Evolutionary conservation across 2,888 invertebrate species (phyloP).

Genomic region (Cheilosia scutellata): DNA sequence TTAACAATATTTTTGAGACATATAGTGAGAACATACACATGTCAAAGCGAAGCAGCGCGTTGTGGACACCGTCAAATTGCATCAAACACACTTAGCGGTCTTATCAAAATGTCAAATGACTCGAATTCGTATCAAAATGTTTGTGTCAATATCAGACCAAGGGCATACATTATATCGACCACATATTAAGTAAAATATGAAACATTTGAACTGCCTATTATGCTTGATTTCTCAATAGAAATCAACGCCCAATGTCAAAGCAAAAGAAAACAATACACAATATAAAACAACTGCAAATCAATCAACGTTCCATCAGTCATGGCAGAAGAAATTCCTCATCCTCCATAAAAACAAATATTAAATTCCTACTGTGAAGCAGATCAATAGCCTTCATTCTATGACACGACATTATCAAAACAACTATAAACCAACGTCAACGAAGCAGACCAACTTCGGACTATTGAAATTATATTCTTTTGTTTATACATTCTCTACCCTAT

Average conservation of each 20-base stretch:
- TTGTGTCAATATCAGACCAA: too few species aligned
- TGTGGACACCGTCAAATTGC: too few species aligned
- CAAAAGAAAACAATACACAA: slow-evolving; percentile 1
- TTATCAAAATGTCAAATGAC: too few species aligned
- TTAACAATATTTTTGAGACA: too few species aligned
- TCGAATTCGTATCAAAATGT: too few species aligned
- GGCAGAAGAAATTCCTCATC: not conserved
- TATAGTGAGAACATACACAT: too few species aligned
- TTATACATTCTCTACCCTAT: not conserved
- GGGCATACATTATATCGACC: too few species aligned
- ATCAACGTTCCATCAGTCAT: slow-evolving; percentile 29
- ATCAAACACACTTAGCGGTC: too few species aligned
- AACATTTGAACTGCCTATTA: not conserved
- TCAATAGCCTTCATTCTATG: slow-evolving; percentile 52
- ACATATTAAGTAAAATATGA: not conserved
- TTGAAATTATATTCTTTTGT: slow-evolving; percentile 28
- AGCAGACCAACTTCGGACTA: slow-evolving; percentile 9
- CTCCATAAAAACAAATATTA: slow-evolving; percentile 10
- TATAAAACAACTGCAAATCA: slow-evolving; percentile 37
- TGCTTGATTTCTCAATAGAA: not conserved
- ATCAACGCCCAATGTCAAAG: slow-evolving; percentile 21
- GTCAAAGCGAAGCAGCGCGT: too few species aligned
- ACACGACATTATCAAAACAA: slow-evolving; percentile 40
- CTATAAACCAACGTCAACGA: slow-evolving; percentile 16
- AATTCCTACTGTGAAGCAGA: slow-evolving; percentile 11